Percentiles rank a stretch among this genome's conserved stretches.
These are phyloP conservation scores for Tipula lateralis DNA, from an alignment of 2,888 invertebrate species.

Conservation along the genomic window DNA sequence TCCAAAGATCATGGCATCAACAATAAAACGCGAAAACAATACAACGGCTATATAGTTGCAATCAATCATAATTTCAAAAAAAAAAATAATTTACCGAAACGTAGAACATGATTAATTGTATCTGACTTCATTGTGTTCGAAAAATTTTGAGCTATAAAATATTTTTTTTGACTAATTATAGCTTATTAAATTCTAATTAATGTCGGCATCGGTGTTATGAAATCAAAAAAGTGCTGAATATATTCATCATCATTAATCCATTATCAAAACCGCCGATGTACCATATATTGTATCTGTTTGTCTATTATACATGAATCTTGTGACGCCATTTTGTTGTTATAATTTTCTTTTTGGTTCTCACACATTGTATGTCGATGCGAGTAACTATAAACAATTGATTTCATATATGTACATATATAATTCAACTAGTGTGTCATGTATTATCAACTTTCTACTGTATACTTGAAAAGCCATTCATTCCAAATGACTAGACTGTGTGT, in stretches of 20 bases:
- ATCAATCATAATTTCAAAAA: neutral
- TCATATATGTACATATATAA: neutral
- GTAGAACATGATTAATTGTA: constrained; percentile 2
- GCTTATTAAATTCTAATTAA: neutral
- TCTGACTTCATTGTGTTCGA: neutral
- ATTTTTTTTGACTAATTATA: neutral
- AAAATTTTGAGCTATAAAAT: neutral
- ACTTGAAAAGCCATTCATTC: neutral
- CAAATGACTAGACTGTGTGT: neutral
- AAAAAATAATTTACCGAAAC: neutral
- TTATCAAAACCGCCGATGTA: neutral
- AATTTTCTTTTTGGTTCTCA: neutral
- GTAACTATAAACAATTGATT: neutral
- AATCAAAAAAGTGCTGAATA: neutral
- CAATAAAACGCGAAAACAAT: neutral
- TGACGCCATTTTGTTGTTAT: neutral
- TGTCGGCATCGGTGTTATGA: neutral
- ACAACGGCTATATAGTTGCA: neutral
- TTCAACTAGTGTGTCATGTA: constrained; percentile 19
- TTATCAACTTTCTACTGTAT: neutral
- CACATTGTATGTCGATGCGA: neutral
- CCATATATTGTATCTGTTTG: neutral
- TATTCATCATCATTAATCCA: constrained; percentile 3
- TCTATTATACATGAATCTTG: neutral
- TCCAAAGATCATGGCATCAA: neutral